These are phyloP conservation scores for Parotia lawesii DNA, from an alignment of 2,113 vertebrate genomes.

Conservation along the genomic window DNA sequence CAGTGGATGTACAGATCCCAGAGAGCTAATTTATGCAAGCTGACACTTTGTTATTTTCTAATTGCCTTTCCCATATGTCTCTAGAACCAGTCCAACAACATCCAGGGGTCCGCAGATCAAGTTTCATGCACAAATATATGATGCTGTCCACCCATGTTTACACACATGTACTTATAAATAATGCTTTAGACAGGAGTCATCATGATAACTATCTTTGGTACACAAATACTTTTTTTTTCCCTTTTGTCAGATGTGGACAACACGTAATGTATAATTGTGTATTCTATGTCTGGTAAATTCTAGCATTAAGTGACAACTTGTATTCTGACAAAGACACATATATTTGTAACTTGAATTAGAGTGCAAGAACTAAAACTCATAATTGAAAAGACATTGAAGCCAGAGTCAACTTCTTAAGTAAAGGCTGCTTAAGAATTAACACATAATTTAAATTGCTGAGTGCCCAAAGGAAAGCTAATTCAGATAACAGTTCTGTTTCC, in stretches of 20 bases:
- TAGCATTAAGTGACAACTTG: neutral
- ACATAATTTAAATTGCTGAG: neutral
- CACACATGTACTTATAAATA: neutral
- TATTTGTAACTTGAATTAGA: neutral
- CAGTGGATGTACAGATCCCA: neutral
- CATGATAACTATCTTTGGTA: neutral
- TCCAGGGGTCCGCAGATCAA: neutral
- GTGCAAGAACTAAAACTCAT: neutral
- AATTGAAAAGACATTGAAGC: neutral
- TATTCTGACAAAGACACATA: neutral
- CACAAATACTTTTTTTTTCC: neutral
- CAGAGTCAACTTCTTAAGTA: neutral
- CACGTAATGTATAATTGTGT: neutral
- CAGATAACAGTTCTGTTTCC: neutral
- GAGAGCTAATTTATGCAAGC: neutral
- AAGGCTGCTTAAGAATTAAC: neutral
- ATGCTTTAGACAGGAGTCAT: neutral
- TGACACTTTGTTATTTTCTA: neutral
- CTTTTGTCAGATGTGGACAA: neutral
- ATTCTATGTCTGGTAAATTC: neutral
- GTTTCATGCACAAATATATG: neutral
- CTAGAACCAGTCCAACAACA: neutral
- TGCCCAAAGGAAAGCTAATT: neutral
- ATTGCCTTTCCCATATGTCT: neutral
- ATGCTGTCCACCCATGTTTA: neutral